A percentile compares a stretch with the other conserved stretches of the same genome.
phyloP scores from a whole-genome alignment of 2,888 invertebrate genomes.

The Orthonychiurus folsomi region DNA sequence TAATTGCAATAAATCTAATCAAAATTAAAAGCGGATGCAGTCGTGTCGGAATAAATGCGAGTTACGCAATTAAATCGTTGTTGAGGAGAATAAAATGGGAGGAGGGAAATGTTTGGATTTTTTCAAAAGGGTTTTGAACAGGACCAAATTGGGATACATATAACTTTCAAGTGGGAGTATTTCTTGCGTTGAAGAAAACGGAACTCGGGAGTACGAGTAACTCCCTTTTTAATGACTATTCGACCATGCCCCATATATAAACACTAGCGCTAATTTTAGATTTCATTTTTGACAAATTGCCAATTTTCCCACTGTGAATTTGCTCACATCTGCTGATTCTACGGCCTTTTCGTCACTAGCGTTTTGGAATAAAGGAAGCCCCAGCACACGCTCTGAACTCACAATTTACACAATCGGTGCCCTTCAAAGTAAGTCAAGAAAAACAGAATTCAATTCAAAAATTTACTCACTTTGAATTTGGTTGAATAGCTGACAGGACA shows the following conservation, averaged over 20 bases:
- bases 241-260: background rate
- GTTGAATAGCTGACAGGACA: background rate
- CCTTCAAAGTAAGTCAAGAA: background rate
- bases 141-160: background rate
- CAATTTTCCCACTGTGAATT: background rate
- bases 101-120: too few species aligned
- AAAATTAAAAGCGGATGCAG: too few species aligned
- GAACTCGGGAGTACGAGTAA: background rate
- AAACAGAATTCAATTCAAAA: background rate
- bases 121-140: background rate
- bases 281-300: background rate
- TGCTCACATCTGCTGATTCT: background rate
- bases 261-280: background rate
- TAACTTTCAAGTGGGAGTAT: conserved; percentile 1
- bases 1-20: too few species aligned
- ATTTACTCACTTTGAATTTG: background rate
- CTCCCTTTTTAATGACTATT: background rate
- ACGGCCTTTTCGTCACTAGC: background rate
- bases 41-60: too few species aligned
- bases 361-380: background rate
- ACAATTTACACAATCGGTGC: too few species aligned
- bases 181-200: background rate
- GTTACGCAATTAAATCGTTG: too few species aligned
- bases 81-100: too few species aligned
- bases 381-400: background rate